Conservation (phyloP, 1,140 invertebrate species). For the Sarcophaga bullata region DNA sequence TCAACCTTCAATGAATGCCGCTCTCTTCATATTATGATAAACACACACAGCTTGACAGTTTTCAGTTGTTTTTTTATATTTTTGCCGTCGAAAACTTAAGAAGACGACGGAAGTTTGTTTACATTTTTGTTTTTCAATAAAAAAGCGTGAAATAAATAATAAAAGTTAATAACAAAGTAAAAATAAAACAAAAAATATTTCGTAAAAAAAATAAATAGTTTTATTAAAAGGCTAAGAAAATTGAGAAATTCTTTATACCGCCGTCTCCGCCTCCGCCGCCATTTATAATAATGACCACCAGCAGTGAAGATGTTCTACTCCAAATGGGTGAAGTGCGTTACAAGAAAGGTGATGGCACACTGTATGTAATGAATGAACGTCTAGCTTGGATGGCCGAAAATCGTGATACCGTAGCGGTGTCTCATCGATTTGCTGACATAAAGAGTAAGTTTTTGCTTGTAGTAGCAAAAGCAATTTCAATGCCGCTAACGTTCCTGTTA, state of each 20-base stretch:
- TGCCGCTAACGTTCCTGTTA: no score
- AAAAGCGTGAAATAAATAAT: not conserved
- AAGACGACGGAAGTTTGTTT: no score
- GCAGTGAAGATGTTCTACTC: slow-evolving; percentile 88
- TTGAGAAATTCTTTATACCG: not conserved
- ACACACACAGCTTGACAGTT: no score
- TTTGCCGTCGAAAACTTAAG: no score
- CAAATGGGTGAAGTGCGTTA: slow-evolving; percentile 92
- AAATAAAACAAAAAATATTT: no score
- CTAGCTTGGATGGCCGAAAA: slow-evolving; percentile 96
- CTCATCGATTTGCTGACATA: slow-evolving; percentile 94
- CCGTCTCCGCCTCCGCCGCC: no score
- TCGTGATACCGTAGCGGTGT: slow-evolving; percentile 88
- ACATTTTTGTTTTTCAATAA: not conserved
- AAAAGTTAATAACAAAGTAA: not conserved
- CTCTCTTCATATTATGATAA: no score
- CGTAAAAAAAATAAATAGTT: no score
- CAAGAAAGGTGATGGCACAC: slow-evolving; percentile 95
- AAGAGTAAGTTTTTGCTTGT: slow-evolving; percentile 77
- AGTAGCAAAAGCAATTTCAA: not conserved
- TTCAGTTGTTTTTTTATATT: no score
- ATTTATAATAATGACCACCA: slow-evolving; percentile 57
- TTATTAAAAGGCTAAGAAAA: not conserved
- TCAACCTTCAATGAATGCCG: no score
- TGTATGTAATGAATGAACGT: slow-evolving; percentile 95